Percentiles rank a stretch among this genome's conserved stretches.
Conservation (phyloP, 2,113 vertebrate genomes). For the Sciurus niger region DNA sequence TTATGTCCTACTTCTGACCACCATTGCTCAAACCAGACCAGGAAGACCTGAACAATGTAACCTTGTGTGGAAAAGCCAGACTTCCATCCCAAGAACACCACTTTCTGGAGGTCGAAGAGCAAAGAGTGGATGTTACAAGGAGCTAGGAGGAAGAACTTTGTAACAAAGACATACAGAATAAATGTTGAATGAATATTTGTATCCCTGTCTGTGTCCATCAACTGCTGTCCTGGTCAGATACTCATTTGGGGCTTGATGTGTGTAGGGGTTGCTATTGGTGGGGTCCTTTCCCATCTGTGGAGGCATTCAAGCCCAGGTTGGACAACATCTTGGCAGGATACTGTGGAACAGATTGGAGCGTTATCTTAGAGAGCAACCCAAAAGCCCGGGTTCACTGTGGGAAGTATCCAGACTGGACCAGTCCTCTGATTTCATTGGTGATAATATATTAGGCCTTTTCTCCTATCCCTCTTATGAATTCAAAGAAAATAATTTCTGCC, state of each 20-base stretch:
- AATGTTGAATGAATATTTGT: not conserved
- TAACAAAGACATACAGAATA: not conserved
- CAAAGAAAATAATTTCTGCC: not conserved
- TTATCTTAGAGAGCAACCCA: too few species aligned
- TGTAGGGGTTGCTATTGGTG: not conserved
- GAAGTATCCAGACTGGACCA: not conserved
- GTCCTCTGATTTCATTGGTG: not conserved
- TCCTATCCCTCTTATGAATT: not conserved
- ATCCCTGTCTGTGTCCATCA: too few species aligned
- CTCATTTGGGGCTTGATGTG: not conserved
- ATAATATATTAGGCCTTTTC: accelerated
- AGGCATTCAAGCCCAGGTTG: not conserved
- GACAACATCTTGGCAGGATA: not conserved
- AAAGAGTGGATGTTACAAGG: not conserved
- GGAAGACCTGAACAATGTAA: not conserved
- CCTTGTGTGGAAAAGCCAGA: not conserved
- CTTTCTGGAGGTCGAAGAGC: not conserved
- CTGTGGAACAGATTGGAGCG: not conserved
- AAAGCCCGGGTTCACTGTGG: not conserved
- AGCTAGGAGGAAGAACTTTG: not conserved
- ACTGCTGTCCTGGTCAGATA: not conserved
- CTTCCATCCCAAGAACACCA: not conserved
- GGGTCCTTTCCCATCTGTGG: not conserved
- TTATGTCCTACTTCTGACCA: accelerated
- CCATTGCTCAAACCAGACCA: not conserved